phyloP scores from a whole-genome alignment of 2,797 vertebrate genomes.

The Mormyrus hasselquistii region DNA sequence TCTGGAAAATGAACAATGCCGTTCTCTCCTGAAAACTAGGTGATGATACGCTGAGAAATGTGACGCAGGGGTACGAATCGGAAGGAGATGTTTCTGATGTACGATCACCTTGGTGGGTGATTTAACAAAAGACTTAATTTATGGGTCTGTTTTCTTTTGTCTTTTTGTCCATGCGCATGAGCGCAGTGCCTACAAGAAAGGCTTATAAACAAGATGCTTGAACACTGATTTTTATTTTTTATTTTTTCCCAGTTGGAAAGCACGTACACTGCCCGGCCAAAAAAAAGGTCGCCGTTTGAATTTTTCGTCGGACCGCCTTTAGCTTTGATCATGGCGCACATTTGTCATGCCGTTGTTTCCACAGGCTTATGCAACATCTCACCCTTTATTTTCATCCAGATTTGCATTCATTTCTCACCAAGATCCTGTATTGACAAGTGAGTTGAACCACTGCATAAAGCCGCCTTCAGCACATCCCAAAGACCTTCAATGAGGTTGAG shows the following conservation, averaged over 20 bases:
- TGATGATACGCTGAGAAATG: background rate
- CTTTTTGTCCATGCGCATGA: background rate
- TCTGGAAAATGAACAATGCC: background rate
- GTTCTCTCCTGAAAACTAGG: background rate
- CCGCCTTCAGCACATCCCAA: background rate
- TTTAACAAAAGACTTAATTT: background rate
- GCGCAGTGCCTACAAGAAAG: background rate
- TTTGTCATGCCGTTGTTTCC: background rate
- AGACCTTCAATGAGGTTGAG: background rate
- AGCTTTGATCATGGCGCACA: background rate
- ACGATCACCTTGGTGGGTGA: background rate
- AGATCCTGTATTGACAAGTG: background rate
- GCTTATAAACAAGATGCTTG: background rate
- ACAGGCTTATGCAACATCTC: background rate
- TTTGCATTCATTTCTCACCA: background rate
- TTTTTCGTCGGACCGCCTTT: background rate
- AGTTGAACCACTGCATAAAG: background rate
- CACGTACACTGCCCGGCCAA: background rate
- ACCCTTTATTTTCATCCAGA: background rate
- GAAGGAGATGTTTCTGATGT: background rate
- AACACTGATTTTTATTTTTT: background rate
- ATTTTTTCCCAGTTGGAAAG: background rate
- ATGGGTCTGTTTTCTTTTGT: background rate
- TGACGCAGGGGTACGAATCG: background rate
- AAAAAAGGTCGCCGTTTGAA: background rate